Evolutionary conservation across 2,888 invertebrate genomes (phyloP), one percentile per base, ranked within the genome.

Genomic region (Saturnia pavonia): DNA sequence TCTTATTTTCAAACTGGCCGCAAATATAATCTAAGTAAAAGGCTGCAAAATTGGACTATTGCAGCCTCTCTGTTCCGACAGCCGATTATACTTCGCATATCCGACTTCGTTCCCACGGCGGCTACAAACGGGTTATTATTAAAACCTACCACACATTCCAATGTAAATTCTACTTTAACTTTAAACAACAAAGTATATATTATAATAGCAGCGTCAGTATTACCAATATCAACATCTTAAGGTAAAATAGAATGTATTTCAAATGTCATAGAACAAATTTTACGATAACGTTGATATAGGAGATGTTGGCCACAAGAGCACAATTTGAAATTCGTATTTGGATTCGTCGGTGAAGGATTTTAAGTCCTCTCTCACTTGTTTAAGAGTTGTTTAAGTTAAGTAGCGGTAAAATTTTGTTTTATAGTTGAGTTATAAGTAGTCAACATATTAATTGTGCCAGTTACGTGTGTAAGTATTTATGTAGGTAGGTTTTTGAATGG

Each of bases 1-100:
- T 60, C 57, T 60, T 82, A 83, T 89, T 88, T 81, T 85, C 82
- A 82, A 85, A 84, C 82, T 81, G 83, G 87, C 84, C 84, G 81
- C 86, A 85, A 88, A 85, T 83, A 87, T 87, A 86, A 91, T 89
- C 91, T 92, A 91, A 92, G 93, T 92, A 93, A 94, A 92, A 93
- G 92, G 88, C 91, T 91, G 91, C 92, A 90, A 92, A 94, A 94
- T 94, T 93, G 91, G 93, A 93, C 92, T 93, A 93, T 92, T 92
- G 92, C 93, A 91, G 90, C 87, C 88, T 86, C 83, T 85, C 85
- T 88, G 91, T 90, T 91, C 92, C 90, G 91, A 90, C 90, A 86
- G 91, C 85, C 91, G 91, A 92, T 92, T 92, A 92, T 91, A 91
- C 90, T 85, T 90, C 92, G 92, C 92, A 91, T 92, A 92, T 92